Evolutionary conservation across 2,888 invertebrate species (phyloP).

Genomic region (Dasysyrphus albostriatus): DNA sequence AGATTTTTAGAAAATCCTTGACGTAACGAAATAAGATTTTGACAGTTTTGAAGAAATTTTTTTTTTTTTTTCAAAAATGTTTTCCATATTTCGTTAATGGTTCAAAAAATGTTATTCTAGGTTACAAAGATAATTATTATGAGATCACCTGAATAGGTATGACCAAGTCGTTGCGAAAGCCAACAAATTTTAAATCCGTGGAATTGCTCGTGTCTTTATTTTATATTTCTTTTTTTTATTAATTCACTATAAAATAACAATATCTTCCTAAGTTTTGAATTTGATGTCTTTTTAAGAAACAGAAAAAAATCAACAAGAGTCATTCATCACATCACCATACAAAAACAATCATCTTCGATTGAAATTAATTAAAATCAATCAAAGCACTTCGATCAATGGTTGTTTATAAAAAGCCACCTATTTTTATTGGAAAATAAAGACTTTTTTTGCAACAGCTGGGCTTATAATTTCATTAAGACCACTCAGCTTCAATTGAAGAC

Average conservation of each 20-base stretch:
- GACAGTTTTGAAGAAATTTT: too few relatives aligned
- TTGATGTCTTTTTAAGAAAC: background rate
- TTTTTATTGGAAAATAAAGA: background rate
- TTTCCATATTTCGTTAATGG: too few relatives aligned
- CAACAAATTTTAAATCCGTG: too few relatives aligned
- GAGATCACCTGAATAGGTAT: too few relatives aligned
- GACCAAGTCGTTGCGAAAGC: too few relatives aligned
- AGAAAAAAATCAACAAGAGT: background rate
- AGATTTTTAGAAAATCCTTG: too few relatives aligned
- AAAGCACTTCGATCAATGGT: slow-evolving; percentile 17
- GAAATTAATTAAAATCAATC: slow-evolving; percentile 67
- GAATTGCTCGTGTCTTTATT: too few relatives aligned
- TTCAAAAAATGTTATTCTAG: too few relatives aligned
- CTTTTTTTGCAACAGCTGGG: slow-evolving; percentile 31
- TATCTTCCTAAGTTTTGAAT: background rate
- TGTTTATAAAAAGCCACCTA: background rate
- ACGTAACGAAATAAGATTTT: too few relatives aligned
- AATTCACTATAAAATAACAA: background rate
- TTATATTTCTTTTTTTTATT: background rate
- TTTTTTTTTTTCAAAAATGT: too few relatives aligned
- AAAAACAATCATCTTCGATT: slow-evolving; percentile 48
- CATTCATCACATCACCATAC: too few relatives aligned
- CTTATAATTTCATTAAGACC: slow-evolving; percentile 43
- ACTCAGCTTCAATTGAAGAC: slow-evolving; percentile 47
- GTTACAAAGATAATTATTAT: too few relatives aligned